Evolutionary conservation across 2,113 vertebrate genomes (phyloP), one percentile per base, ranked within the genome.

Genomic region (Semicossyphus pulcher): DNA sequence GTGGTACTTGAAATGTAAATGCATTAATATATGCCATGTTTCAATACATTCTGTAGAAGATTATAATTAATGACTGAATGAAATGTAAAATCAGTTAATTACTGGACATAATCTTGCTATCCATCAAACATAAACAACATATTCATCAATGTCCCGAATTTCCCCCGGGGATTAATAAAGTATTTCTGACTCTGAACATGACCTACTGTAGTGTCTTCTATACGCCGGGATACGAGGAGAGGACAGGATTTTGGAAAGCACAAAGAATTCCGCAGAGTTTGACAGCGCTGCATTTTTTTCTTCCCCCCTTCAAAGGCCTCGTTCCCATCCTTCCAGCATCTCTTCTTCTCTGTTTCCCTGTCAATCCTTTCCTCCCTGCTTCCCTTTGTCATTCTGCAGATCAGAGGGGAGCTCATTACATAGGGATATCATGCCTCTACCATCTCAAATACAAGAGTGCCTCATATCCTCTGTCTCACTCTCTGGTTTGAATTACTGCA

Each of bases 401-500:
- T 85, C 71, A 80, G 80, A 88, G 29, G 39, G 60, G 39, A 80
- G 71, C 80, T 88, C 64, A 70, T 88, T 86, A 81, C 73, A 36
- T 32, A 20, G 59, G 60, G 64, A 83, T 70, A 77, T 78, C 72
- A 73, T 57, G 64, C 53, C 52, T 80, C 66, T 16, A 68, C 65
- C 57, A 58, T 86, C 66, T 78, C 79, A 15, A 41, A 72, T 66
- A 44, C 77, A 75, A 58, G 63, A 59, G 65, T 12, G 14, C 59
- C 80, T 83, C 81, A 78, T 72, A 62, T 64, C 65, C 65, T 84
- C 71, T 5, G 51, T 51, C 61, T 72, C 60, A 12, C 64, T 34
- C 66, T 90, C 80, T 88, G 85, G 72, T 85, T 85, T 80, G 82
- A 88, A 86, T 92, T 81, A 89, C 68, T 41, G 64, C 49, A 83